Base-by-base conservation (phyloP, 2,888 invertebrate genomes). In the Pseudococcus longispinus region DNA sequence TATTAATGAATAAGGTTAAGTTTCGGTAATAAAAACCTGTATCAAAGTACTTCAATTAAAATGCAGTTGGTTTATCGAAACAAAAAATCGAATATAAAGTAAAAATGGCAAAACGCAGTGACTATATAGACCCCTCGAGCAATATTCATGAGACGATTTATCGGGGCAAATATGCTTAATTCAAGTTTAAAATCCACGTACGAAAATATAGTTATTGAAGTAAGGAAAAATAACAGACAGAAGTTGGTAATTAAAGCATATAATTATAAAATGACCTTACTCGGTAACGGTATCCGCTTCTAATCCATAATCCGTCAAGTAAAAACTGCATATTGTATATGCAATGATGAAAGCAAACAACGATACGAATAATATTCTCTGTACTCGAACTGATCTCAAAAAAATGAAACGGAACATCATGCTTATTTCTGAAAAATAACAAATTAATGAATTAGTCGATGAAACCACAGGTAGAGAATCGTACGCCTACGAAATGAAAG, bases 231-330 rank as follows among this genome's bases (percentile, higher is more conserved):
- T 37, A 37, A 37, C 9, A 37, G 8, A 1, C 37, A 37, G 37
- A 5, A 37, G 9, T 37, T 37, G 5, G 37, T 37, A 8, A 37
- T 37, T 37, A 37, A 26, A 70, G 29, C 26, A 77, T n/a, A 37
- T 37, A 77, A 15, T 5, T 37, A 37, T 26, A 18, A n/a, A 32
- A 20, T 42, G 42, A 37, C 42, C 77, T 80, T 80, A 80, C 77
- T 80, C 77, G 42, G 26, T 80, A 80, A 80, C 20, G 32, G 29
- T 80, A 20, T 80, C 77, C 9, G 42, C 18, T 42, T 37, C 29
- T 80, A 80, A n/a, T 20, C 77, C 77, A 80, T 80, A 80, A 80
- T 80, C 77, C 42, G 42, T 20, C 4, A 80, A 20, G 11, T 80
- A 80, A 80, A 80, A 80, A 80, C 77, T 29, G 77, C 77, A 80